Conservation (phyloP, 2,797 vertebrate genomes). For the Pangasius djambal region DNA sequence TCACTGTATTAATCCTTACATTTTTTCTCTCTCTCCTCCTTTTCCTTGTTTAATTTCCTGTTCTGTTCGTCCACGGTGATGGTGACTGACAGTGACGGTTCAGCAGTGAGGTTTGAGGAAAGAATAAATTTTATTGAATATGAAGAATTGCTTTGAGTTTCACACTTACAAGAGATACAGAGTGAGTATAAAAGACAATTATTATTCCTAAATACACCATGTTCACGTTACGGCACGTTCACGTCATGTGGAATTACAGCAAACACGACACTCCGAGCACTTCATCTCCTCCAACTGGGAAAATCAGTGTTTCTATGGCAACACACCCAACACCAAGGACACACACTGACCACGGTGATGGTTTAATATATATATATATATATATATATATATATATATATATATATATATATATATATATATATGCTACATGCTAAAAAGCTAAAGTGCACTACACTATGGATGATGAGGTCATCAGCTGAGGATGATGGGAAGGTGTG, state of each 20-base stretch:
- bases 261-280: constrained; percentile 11
- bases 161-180: constrained; percentile 68
- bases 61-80: not conserved
- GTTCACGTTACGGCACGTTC: constrained; percentile 19
- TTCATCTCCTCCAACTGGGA: not conserved
- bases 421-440: constrained; percentile 17
- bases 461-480: not conserved
- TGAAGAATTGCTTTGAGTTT: constrained; percentile 71
- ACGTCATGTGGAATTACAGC: constrained; percentile 21
- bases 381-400: too few relatives aligned
- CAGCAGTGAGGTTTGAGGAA: not conserved
- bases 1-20: not conserved
- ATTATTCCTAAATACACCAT: constrained; percentile 52
- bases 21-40: not conserved
- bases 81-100: not conserved
- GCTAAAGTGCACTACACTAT: constrained; percentile 25
- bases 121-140: constrained; percentile 78
- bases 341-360: not conserved
- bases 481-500: not conserved
- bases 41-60: not conserved
- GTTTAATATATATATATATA: not conserved
- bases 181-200: constrained; percentile 76
- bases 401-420: not conserved
- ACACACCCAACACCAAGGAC: constrained; percentile 10
- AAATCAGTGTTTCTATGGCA: not conserved